Evolutionary conservation across 2,888 invertebrate species (phyloP).

Genomic region (Pyrrhosoma nymphula): DNA sequence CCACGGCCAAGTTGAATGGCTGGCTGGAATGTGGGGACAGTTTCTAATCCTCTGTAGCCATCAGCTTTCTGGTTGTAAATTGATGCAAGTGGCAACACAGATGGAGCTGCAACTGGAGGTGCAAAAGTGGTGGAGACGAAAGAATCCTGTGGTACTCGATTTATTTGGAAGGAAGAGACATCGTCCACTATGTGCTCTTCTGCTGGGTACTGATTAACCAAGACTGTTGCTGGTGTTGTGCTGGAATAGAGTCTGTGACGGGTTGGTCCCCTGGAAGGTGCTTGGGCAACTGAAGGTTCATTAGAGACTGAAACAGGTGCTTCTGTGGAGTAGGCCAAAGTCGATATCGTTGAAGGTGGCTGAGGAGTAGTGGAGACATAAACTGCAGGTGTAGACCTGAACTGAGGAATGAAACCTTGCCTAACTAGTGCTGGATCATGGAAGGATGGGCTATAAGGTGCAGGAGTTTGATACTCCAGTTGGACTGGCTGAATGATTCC

Average conservation of each 20-base stretch:
- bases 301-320: not conserved
- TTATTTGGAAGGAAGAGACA: not conserved
- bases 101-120: conserved; percentile 17
- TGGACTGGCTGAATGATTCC: conserved; percentile 15
- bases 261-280: conserved; percentile 20
- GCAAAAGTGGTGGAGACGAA: conserved; percentile 37
- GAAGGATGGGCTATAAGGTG: not conserved
- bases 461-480: not conserved
- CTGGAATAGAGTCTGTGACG: conserved; percentile 28
- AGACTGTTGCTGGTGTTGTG: conserved; percentile 38
- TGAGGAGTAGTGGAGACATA: conserved; percentile 35
- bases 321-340: conserved; percentile 36
- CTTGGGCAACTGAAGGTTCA: not conserved
- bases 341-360: not conserved
- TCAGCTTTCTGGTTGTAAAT: not conserved
- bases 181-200: conserved; percentile 24
- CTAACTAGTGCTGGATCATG: not conserved
- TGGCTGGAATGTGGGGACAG: not conserved
- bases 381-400: not conserved
- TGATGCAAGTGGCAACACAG: not conserved
- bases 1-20: conserved; percentile 12
- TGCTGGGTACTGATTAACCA: not conserved
- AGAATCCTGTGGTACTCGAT: conserved; percentile 21
- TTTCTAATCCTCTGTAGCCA: not conserved
- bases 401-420: not conserved